Evolutionary conservation across 2,888 invertebrate genomes (phyloP), one percentile per base, ranked within the genome.

Genomic region (Polymixis flavicincta): DNA sequence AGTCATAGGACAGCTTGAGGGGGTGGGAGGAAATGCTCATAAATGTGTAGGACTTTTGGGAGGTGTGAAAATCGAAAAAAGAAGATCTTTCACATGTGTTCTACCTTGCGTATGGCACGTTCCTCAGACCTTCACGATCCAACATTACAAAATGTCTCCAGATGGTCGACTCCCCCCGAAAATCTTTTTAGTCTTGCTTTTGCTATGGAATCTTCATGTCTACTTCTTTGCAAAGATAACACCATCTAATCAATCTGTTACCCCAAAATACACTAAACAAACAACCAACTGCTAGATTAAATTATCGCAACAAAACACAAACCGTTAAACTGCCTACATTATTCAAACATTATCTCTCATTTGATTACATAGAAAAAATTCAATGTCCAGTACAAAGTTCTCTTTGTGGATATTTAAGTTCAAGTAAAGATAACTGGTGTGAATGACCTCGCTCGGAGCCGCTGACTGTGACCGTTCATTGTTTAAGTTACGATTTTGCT

Each of bases 381-480:
- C 55, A 74, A 79, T 70, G 37, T 77, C 71, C 67, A 71, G 61
- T 37, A 80, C 74, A 80, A 74, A 76, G 78, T 63, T 52, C 48
- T 78, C 80, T 71, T 74, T 76, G 80, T 83, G 37, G 45, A 65
- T 70, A 64, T 74, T 76, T 72, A 83, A 86, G 86, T 86, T 82
- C 80, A 87, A 86, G 78, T 71, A 66, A 71, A 69, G 84, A 87
- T 85, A 81, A 57, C 71, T 74, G 78, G 42, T 61, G 82, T 87
- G 78, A 76, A 78, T 71, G 86, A 74, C 84, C 88, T 78, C 85
- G 79, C 57, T 45, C 45, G 82, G 67, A 71, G 59, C 37, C 77
- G 73, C 68, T 45, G 76, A 85, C 86, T 87, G 86, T 87, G 87
- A 87, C 86, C 78, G 81, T 52, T 75, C 63, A 76, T 82, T 87